Evolutionary conservation across 1,140 invertebrate genomes (phyloP).

Genomic region (Adelges cooleyi): DNA sequence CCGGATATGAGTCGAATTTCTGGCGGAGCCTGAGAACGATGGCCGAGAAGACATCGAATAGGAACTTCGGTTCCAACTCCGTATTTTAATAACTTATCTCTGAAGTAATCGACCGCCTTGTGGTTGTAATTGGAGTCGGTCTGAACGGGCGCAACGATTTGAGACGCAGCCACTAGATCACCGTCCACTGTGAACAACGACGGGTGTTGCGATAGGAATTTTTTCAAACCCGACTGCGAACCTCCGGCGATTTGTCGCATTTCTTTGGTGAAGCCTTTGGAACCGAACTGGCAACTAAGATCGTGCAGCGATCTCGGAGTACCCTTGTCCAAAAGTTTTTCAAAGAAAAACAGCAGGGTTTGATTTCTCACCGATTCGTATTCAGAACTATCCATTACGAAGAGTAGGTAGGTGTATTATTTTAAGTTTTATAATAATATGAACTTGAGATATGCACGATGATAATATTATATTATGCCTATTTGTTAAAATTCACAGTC

Average conservation of each 20-base stretch:
- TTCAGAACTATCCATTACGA: slow-evolving; percentile 78
- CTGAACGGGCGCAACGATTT: slow-evolving; percentile 39
- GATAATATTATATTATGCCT: too few species aligned
- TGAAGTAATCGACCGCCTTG: slow-evolving; percentile 91
- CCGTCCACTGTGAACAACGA: slow-evolving; percentile 81
- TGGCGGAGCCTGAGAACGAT: slow-evolving; percentile 84
- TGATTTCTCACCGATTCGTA: slow-evolving; percentile 87
- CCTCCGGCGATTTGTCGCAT: slow-evolving; percentile 90
- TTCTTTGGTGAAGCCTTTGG: slow-evolving; percentile 90
- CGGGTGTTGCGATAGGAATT: slow-evolving; percentile 81
- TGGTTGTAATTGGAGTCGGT: slow-evolving; percentile 57
- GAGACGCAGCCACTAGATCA: slow-evolving; percentile 78
- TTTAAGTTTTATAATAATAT: too few species aligned
- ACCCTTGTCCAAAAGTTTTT: slow-evolving; percentile 84
- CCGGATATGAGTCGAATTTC: slow-evolving; percentile 91
- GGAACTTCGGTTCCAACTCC: slow-evolving; percentile 81
- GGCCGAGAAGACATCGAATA: slow-evolving; percentile 82
- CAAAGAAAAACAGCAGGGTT: slow-evolving; percentile 91
- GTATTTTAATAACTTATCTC: slow-evolving; percentile 77
- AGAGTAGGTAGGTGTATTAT: too few species aligned
- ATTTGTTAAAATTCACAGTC: too few species aligned
- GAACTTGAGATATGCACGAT: background rate
- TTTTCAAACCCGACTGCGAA: slow-evolving; percentile 84
- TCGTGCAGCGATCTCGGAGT: slow-evolving; percentile 89
- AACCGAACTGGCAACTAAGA: slow-evolving; percentile 90